phyloP scores from a whole-genome alignment of 2,113 vertebrate species.

The Daboia siamensis region DNA sequence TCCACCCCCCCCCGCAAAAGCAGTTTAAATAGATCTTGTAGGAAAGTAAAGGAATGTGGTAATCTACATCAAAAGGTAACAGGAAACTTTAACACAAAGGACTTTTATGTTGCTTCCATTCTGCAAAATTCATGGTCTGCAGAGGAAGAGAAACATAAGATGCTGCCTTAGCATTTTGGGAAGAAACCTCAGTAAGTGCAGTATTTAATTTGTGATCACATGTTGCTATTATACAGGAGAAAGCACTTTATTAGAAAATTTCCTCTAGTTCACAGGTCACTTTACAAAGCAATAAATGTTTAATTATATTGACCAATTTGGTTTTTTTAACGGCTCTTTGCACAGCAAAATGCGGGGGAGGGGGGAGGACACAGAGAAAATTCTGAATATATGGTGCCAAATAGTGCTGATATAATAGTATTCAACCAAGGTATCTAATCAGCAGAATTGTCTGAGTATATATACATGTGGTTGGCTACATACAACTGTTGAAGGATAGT shows the following conservation, averaged over 20 bases:
- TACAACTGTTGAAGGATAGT: neutral
- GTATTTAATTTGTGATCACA: neutral
- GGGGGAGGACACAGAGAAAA: neutral
- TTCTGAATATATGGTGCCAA: neutral
- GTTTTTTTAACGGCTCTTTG: neutral
- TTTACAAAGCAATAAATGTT: neutral
- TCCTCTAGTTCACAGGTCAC: constrained; percentile 17
- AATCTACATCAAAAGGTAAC: neutral
- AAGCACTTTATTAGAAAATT: constrained; percentile 2
- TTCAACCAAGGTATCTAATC: neutral
- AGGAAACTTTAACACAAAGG: neutral
- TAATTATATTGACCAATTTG: neutral
- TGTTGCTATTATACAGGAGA: neutral
- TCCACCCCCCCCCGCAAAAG: neutral
- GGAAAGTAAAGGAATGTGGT: neutral
- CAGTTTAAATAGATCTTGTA: neutral
- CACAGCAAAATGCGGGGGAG: neutral
- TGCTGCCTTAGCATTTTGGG: neutral
- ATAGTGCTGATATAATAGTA: neutral
- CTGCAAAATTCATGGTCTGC: constrained; percentile 1
- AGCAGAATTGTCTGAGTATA: neutral
- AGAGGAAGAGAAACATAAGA: neutral
- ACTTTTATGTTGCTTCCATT: neutral
- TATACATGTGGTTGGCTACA: neutral
- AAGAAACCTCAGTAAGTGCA: constrained; percentile 6